phyloP scores from a whole-genome alignment of 2,113 vertebrate species.

The Leucoraja erinaceus region DNA sequence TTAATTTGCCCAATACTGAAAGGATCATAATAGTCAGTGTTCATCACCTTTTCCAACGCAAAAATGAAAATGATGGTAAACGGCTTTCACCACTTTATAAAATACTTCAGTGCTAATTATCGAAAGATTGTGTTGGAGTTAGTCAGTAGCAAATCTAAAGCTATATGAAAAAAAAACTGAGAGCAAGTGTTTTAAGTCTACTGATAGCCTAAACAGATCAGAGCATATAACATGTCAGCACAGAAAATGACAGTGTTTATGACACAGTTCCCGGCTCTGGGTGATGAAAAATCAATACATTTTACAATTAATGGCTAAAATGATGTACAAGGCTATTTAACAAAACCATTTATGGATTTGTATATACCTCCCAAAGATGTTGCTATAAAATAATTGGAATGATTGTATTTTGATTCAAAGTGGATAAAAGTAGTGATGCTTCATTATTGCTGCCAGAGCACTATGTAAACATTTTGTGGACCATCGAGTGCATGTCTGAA shows the following conservation, averaged over 20 bases:
- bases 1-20: neutral
- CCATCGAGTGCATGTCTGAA: neutral
- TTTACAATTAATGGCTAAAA: neutral
- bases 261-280: neutral
- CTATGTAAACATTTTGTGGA: neutral
- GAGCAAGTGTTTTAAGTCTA: neutral
- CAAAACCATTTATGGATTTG: neutral
- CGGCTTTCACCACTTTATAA: neutral
- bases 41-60: neutral
- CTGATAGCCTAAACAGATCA: neutral
- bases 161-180: neutral
- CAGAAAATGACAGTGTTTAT: neutral
- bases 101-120: neutral
- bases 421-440: neutral
- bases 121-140: neutral
- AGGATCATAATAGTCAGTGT: neutral
- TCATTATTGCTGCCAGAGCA: neutral
- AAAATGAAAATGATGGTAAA: neutral
- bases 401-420: neutral
- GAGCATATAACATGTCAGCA: too few relatives aligned
- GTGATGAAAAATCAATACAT: neutral
- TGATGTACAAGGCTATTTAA: neutral
- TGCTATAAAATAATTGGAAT: neutral
- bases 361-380: neutral
- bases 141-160: neutral